Evolutionary conservation across 2,888 invertebrate species (phyloP).

Genomic region (Clivina fossor): DNA sequence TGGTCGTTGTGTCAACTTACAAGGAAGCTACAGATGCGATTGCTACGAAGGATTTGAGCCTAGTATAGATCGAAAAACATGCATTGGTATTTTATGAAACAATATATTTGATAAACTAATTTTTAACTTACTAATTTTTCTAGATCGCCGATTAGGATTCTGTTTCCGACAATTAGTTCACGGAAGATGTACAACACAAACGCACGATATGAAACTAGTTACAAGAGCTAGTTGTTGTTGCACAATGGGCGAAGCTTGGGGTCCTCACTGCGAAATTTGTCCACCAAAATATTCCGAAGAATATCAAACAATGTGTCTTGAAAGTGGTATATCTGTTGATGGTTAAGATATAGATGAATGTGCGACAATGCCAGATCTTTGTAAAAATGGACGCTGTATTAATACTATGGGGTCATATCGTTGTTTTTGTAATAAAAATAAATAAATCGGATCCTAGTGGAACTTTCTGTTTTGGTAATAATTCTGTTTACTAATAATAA

Average conservation of each 20-base stretch:
- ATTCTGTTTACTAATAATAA: neutral
- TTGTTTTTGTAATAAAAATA: conserved; percentile 76
- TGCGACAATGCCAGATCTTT: conserved; percentile 74
- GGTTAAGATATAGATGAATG: conserved; percentile 88
- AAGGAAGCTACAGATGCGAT: conserved; percentile 76
- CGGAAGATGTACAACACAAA: conserved; percentile 61
- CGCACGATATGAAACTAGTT: conserved; percentile 56
- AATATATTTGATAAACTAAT: no score
- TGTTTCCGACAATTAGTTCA: conserved; percentile 70
- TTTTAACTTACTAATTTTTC: conserved; percentile 26
- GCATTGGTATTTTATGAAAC: no score
- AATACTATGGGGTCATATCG: conserved; percentile 84
- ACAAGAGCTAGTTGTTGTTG: conserved; percentile 80
- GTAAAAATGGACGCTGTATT: conserved; percentile 78
- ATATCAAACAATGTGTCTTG: conserved; percentile 73
- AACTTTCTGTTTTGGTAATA: conserved; percentile 68
- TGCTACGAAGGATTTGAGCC: conserved; percentile 76
- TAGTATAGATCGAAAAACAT: conserved; percentile 71
- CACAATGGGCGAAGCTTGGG: conserved; percentile 84
- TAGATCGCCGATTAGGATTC: conserved; percentile 73
- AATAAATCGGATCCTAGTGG: conserved; percentile 69
- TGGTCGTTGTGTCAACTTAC: conserved; percentile 76
- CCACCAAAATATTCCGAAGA: conserved; percentile 70
- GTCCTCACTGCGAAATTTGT: conserved; percentile 76
- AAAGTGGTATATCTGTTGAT: conserved; percentile 67